Evolutionary conservation across 2,113 vertebrate species (phyloP), one percentile per base, ranked within the genome.

Genomic region (Odontophorus gujanensis): DNA sequence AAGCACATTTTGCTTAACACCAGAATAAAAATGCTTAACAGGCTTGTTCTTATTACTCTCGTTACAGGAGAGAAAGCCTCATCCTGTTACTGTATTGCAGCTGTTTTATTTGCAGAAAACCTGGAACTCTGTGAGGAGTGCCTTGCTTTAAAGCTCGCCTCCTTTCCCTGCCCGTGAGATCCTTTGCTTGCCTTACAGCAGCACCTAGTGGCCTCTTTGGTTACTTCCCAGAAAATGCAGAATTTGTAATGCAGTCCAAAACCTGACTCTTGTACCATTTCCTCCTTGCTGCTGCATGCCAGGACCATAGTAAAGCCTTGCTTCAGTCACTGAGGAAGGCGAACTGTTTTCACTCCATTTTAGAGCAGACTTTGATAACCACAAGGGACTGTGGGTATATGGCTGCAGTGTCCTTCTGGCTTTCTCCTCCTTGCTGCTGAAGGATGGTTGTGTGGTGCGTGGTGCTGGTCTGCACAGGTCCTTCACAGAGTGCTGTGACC

Each of bases 151-250:
- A 32, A 1, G 3, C 53, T 75, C 15, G 45, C 65, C 50, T 43
- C 71, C n/a, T 22, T 26, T 1, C 40, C 68, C 53, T 0, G 4
- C 90, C 89, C 16, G 0, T 9, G 55, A 2, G 76, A 50, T 21
- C 74, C 55, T 91, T 97, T 93, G 78, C 92, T 95, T 97, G 90
- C 84, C 62, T 34, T 95, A 93, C 67, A 98, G 97, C 97, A 97
- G 83, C 98, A 97, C 96, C 98, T 98, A 97, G 97, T 97, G 98
- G 97, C n/a, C 73, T 84, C 71, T 62, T 43, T 24, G 63, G 32
- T 90, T 97, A 95, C 95, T 92, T 92, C 92, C 81, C 59, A 73
- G 63, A 78, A 85, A 92, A 87, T 24, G 63, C 7, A 2, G 26
- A 63, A 93, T 62, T 20, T 14, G 10, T 6, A 11, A 7, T 2